Percentiles rank a stretch among this genome's conserved stretches.
phyloP scores from a whole-genome alignment of 2,113 vertebrate species.

The Cairina moschata region DNA sequence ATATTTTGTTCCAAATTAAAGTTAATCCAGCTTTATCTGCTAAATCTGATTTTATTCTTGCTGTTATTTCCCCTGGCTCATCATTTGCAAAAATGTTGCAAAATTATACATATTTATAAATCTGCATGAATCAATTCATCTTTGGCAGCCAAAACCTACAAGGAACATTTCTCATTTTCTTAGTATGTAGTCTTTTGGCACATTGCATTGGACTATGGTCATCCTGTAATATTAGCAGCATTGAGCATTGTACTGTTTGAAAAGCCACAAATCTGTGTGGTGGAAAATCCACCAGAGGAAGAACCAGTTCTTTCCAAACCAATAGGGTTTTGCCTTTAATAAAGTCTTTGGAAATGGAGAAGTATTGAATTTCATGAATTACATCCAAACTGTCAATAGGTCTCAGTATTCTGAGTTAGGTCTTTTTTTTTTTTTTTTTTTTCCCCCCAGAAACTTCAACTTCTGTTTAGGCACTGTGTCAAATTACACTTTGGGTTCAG shows the following conservation, averaged over 20 bases:
- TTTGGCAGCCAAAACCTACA: constrained; percentile 20
- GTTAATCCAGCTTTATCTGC: constrained; percentile 4
- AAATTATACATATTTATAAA: constrained; percentile 6
- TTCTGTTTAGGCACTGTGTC: neutral
- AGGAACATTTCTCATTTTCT: neutral
- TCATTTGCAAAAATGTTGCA: neutral
- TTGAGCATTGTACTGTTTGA: neutral
- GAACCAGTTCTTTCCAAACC: constrained; percentile 16
- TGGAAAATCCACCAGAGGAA: constrained; percentile 21
- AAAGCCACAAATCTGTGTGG: neutral
- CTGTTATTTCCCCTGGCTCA: neutral
- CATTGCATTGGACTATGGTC: neutral
- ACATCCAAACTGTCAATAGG: neutral
- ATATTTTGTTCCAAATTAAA: neutral
- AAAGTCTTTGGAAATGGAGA: neutral
- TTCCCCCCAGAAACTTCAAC: neutral
- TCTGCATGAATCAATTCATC: constrained; percentile 39
- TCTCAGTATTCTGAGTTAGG: neutral
- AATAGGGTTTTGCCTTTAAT: neutral
- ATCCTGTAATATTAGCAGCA: neutral
- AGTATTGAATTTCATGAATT: neutral
- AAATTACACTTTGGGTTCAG: neutral
- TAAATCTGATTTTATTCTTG: neutral
- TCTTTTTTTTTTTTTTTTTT: neutral
- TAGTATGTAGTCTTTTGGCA: constrained; percentile 34